These are phyloP conservation scores for Capromys pilorides DNA, from an alignment of 2,797 vertebrate species.

Conservation along the genomic window DNA sequence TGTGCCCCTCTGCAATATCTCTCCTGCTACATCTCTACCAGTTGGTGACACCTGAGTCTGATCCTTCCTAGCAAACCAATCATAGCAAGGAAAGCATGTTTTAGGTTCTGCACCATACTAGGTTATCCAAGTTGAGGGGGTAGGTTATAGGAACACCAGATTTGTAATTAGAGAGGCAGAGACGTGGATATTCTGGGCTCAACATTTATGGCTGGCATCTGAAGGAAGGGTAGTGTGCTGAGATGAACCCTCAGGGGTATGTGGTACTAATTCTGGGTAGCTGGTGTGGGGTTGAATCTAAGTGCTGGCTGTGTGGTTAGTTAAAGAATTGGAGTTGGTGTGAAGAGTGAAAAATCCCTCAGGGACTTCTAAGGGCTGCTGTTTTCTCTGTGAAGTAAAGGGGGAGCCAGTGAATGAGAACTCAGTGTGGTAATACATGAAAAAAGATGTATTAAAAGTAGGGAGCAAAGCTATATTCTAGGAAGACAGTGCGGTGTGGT, in stretches of 20 bases:
- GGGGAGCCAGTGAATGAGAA: neutral
- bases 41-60: neutral
- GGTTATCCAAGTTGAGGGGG: neutral
- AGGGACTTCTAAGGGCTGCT: neutral
- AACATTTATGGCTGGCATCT: neutral
- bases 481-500: neutral
- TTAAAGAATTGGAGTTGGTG: neutral
- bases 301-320: neutral
- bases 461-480: neutral
- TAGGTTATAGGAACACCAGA: neutral
- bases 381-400: constrained; percentile 6
- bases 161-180: neutral
- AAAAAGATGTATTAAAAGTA: neutral
- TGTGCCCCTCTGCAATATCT: too few relatives aligned
- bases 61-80: neutral
- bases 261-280: neutral
- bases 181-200: neutral
- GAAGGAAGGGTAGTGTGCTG: neutral
- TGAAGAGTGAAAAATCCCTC: neutral
- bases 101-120: neutral
- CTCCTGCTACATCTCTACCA: neutral
- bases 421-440: neutral
- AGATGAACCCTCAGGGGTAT: neutral
- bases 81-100: neutral
- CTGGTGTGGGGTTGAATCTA: neutral